Evolutionary conservation across 2,797 vertebrate genomes (phyloP), one percentile per base, ranked within the genome.

Genomic region (Cirrhinus molitorella): DNA sequence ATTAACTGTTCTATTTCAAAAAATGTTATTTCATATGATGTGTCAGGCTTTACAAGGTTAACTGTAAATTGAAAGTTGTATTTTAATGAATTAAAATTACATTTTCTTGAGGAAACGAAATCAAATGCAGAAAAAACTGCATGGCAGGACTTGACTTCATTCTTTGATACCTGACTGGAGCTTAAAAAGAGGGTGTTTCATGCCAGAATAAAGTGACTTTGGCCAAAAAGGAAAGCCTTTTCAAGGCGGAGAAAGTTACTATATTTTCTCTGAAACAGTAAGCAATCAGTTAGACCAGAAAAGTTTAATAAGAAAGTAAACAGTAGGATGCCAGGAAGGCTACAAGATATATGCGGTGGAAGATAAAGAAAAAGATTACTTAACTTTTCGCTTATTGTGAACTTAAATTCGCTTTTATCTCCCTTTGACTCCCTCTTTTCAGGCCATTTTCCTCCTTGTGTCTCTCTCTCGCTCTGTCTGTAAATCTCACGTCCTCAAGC

Each of bases 301-400:
- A 72, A 11, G 17, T 53, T 17, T 6, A 21, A 23, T 57, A 74
- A 13, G 31, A 73, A 74, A 74, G 21, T 10, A 40, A 55, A 74
- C 13, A 74, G 72, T 23, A n/a, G 11, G 28, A 73, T n/a, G 14
- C 37, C 19, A 74, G 13, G 14, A 55, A 16, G 72, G 13, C 31
- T 37, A 40, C 19, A 23, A 55, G 68, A 71, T 49, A 16, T 21
- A 34, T 72, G 70, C 51, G 12, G 49, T 55, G 7, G 13, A 55
- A 40, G 43, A 83, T 49, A 66, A 53, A 68, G 25, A 37, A 25
- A 66, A 25, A 68, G 61, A 77, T 49, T 17, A 21, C 53, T 23
- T 51, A n/a, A 34, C 3, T 1, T 34, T 31, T 53, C 47, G 51
- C 77, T 57, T 4, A 25, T 51, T 45, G 68, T 11, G 45, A 37